Base-by-base conservation (phyloP, 1,140 invertebrate species). In the Ips typographus region DNA sequence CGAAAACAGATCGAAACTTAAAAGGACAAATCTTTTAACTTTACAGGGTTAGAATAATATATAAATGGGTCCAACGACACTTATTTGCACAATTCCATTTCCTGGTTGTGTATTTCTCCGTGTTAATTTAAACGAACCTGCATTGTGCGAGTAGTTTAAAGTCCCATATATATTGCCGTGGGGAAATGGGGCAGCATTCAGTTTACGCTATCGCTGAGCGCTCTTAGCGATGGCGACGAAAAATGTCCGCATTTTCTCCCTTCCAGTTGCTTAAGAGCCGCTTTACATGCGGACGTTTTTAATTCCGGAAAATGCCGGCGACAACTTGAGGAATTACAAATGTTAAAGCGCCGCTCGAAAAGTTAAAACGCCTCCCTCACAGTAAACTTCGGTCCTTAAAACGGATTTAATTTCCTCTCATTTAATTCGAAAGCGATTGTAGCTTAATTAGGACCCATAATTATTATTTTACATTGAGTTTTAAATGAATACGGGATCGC, bases 271-370 rank as follows among this genome's bases (percentile, higher is more conserved):
- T 49, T 49, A 49, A 49, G 44, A 3, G 44, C 22, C 22, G 44
- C 44, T 49, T 49, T 49, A 49, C 44, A 49, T 49, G 44, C 44
- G 22, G 22, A 49, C 7, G 44, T 49, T 49, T 49, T 49, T 49
- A 49, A 49, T 49, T 49, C 44, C 22, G 44, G 44, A 22, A 49
- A 49, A 49, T 49, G 44, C 44, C 7, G 44, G 44, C 22, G 44
- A 49, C 44, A 49, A 49, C 44, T 49, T 49, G 44, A 49, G 22
- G 44, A 8, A 49, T 49, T 49, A 49, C 44, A 49, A 22, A 22
- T 22, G 22, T 22, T 22, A 22, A 22, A 22, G 22, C 22, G 22
- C 22, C 22, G 22, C 22, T 22, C 22, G 22, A 22, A 22, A 22
- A 22, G 22, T 22, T 22, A 22, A 22, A 22, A 22, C 22, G 22